Evolutionary conservation across 2,888 invertebrate species (phyloP), one percentile per base, ranked within the genome.

Genomic region (Agrochola macilenta): DNA sequence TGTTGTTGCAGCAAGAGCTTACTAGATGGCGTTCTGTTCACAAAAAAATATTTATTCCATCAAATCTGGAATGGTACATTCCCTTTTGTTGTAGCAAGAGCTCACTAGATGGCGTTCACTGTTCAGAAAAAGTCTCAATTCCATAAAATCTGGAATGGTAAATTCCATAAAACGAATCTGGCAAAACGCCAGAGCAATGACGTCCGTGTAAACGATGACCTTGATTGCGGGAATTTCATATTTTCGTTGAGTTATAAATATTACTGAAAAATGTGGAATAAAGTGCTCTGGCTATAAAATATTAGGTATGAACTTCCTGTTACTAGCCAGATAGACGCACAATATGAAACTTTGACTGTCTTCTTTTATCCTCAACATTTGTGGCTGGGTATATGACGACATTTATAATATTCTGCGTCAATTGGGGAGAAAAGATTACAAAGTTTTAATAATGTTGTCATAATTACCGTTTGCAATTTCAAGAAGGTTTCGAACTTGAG

Each of bases 401-500:
- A 46, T 20, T 26, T 35, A 35, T 35, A 14, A 17, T 35, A n/a
- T 43, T 35, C 7, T n/a, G 20, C 14, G 20, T 46, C 1, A 54
- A 14, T 46, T 30, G 12, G 1, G 12, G 14, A 52, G 5, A 30
- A 57, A 63, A n/a, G 0, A 3, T 23, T 12, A 17, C 9, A 30
- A 5, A 0, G 14, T 46, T 46, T 14, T 5, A 46, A 46, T 46
- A 46, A 46, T 46, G 11, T 46, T 14, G 14, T 14, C 5, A 17
- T 74, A 87, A 75, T 93, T 95, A 98, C 98, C 97, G 97, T 97
- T 85, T 97, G 96, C 88, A 97, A 92, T 92, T 97, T 97, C 89
- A 97, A 95, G 90, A 98, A 98, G 70, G 97, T 97, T 71, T 97
- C 97, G 90, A 99, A 98, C 89, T 97, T 97, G 85, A 98, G 96